A percentile compares a stretch with the other conserved stretches of the same genome.
Evolutionary conservation across 2,113 vertebrate species (phyloP).

Genomic region (Narcine bancroftii): DNA sequence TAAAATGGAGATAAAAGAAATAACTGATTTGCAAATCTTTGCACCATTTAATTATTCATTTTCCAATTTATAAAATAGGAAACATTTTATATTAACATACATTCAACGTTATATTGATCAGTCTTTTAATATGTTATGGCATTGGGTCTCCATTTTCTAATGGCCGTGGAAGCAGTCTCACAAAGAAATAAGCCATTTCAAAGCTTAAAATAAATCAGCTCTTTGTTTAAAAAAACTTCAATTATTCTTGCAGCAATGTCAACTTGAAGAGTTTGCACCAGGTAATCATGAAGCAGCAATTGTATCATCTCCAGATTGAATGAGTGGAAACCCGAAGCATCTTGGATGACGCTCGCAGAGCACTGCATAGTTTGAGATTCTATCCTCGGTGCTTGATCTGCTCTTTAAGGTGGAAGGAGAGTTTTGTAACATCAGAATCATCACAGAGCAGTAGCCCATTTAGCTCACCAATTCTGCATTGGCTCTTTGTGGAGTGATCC

Average conservation of each 20-base stretch:
- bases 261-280: too few relatives aligned
- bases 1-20: conserved; percentile 23
- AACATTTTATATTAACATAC: neutral
- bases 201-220: neutral
- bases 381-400: too few relatives aligned
- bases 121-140: neutral
- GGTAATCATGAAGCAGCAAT: neutral
- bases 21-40: conserved; percentile 36
- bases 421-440: too few relatives aligned
- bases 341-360: too few relatives aligned
- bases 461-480: too few relatives aligned
- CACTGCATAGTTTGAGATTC: too few relatives aligned
- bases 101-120: neutral
- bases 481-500: too few relatives aligned
- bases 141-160: neutral
- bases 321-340: neutral
- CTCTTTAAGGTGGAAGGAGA: too few relatives aligned
- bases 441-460: too few relatives aligned
- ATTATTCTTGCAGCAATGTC: too few relatives aligned
- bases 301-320: neutral
- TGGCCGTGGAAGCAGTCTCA: neutral
- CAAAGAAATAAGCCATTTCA: neutral
- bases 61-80: neutral
- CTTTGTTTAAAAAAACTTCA: neutral
- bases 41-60: conserved; percentile 36